phyloP scores from a whole-genome alignment of 2,113 vertebrate species.

The Prochilodus magdalenae region DNA sequence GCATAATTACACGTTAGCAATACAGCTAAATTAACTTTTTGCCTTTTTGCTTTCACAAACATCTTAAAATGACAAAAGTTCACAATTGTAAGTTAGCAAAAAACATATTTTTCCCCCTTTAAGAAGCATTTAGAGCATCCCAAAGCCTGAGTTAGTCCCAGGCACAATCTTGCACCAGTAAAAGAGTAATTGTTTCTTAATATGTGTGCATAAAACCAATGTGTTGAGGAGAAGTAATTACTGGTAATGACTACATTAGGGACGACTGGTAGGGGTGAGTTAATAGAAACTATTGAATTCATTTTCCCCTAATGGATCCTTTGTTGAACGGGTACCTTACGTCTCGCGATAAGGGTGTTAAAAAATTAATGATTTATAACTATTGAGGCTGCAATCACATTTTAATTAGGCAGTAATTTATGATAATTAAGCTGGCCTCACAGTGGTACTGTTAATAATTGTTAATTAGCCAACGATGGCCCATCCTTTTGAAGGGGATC shows the following conservation, averaged over 20 bases:
- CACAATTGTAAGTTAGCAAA: neutral
- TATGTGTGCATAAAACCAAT: slow-evolving; percentile 74
- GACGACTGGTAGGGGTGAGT: slow-evolving; percentile 35
- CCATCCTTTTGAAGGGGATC: slow-evolving; percentile 71
- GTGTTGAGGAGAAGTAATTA: slow-evolving; percentile 74
- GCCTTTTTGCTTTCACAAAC: too few relatives aligned
- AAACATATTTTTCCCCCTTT: too few relatives aligned
- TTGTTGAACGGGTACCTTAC: slow-evolving; percentile 76
- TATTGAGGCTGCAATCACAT: slow-evolving; percentile 78
- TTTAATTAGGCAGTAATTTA: slow-evolving; percentile 81
- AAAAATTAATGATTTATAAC: slow-evolving; percentile 81
- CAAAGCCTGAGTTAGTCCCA: slow-evolving; percentile 41
- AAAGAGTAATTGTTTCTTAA: slow-evolving; percentile 75
- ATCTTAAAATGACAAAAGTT: neutral
- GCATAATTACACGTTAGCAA: too few relatives aligned
- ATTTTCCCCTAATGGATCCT: slow-evolving; percentile 77
- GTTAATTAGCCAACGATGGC: slow-evolving; percentile 77
- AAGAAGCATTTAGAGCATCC: neutral
- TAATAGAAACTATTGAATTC: slow-evolving; percentile 70
- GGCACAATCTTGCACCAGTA: slow-evolving; percentile 46
- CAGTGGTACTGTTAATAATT: slow-evolving; percentile 78
- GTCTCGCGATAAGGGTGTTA: slow-evolving; percentile 75
- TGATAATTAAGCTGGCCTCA: slow-evolving; percentile 80
- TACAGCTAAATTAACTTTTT: neutral
- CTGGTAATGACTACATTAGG: slow-evolving; percentile 69